Conservation (phyloP, 2,113 vertebrate species). For the Caranx melampygus region DNA sequence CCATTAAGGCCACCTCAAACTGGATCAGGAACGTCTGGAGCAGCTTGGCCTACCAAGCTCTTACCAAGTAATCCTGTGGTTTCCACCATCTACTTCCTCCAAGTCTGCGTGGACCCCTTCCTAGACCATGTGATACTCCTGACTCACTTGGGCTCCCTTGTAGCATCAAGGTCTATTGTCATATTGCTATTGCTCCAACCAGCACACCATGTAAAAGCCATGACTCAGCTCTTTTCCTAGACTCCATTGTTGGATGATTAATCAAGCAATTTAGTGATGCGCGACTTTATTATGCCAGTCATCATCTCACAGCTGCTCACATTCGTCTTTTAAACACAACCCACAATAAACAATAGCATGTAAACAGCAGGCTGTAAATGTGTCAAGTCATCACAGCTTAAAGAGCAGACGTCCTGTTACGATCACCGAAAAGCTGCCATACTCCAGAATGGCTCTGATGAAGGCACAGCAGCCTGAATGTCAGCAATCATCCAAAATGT, state of each 20-base stretch:
- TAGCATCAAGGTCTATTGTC: neutral
- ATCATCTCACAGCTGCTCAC: neutral
- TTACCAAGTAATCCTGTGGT: neutral
- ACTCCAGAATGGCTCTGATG: constrained; percentile 6
- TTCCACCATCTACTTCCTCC: neutral
- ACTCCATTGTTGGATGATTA: neutral
- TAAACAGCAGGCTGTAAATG: neutral
- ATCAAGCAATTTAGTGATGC: neutral
- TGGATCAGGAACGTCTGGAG: too few species aligned
- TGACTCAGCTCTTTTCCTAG: neutral
- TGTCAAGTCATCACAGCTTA: neutral
- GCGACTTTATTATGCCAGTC: neutral
- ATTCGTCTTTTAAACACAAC: neutral
- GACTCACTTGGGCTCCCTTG: neutral
- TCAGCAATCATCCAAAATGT: constrained; percentile 18
- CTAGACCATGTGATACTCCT: neutral
- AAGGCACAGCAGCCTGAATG: constrained; percentile 18
- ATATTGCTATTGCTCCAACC: neutral
- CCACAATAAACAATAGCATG: neutral
- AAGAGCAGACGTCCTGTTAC: neutral
- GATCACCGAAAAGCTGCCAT: neutral
- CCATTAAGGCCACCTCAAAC: too few species aligned
- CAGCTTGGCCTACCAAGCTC: too few species aligned
- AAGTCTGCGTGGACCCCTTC: neutral
- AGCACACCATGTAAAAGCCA: neutral